A percentile compares a stretch with the other conserved stretches of the same genome.
Evolutionary conservation across 2,113 vertebrate genomes (phyloP).

Genomic region (Neolamprologus caudopunctatus): DNA sequence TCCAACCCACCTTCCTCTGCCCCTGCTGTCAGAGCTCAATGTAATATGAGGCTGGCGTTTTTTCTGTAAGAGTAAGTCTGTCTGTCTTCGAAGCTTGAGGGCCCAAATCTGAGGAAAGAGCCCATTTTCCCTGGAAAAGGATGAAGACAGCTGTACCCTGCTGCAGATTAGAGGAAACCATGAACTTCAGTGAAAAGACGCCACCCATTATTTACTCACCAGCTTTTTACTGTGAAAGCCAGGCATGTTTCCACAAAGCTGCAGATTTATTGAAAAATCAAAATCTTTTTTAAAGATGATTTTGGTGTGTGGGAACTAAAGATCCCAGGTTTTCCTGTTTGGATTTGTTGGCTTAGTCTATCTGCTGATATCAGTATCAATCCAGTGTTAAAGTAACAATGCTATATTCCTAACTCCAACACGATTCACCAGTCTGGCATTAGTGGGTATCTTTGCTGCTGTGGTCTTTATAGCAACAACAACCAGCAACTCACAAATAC

Average conservation of each 20-base stretch:
- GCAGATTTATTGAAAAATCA: not conserved
- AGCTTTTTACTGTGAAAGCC: not conserved
- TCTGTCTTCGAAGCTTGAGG: slow-evolving; percentile 28
- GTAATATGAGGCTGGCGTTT: slow-evolving; percentile 30
- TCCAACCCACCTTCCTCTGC: not conserved
- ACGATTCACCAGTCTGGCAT: not conserved
- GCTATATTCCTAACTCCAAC: not conserved
- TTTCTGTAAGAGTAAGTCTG: slow-evolving; percentile 24
- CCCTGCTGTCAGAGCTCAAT: slow-evolving; percentile 28
- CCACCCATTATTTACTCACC: not conserved
- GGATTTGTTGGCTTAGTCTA: not conserved
- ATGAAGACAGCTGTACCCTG: not conserved
- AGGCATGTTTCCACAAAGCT: not conserved
- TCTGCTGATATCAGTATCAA: not conserved
- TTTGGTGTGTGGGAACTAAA: not conserved
- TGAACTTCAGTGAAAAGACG: slow-evolving; percentile 10
- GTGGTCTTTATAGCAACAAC: not conserved
- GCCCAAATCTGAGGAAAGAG: slow-evolving; percentile 21
- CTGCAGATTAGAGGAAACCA: slow-evolving; percentile 19
- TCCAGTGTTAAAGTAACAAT: not conserved
- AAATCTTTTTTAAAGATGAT: not conserved
- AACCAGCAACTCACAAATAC: not conserved
- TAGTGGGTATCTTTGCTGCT: not conserved
- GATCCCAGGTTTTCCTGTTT: not conserved
- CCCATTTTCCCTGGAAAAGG: slow-evolving; percentile 10